These are phyloP conservation scores for Antedon mediterranea DNA, from an alignment of 53 echinoderm and acorn worm species.

Conservation along the genomic window DNA sequence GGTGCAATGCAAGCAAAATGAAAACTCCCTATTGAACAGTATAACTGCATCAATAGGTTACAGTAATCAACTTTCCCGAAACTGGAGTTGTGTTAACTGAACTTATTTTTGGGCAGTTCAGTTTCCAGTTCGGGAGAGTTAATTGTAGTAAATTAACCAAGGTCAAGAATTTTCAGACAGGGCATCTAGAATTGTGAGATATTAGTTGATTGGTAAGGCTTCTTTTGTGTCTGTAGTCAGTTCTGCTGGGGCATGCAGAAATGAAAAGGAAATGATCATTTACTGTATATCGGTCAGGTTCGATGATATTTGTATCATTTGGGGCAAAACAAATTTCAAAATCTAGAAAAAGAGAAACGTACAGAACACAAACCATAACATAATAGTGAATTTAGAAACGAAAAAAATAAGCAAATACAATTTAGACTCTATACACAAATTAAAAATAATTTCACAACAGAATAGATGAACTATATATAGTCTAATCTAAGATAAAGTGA, in stretches of 20 bases:
- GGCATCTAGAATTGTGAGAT: neutral
- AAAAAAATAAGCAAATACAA: neutral
- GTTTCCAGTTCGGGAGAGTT: no score
- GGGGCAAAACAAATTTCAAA: slow-evolving; percentile 1
- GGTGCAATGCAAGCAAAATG: no score
- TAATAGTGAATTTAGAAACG: neutral
- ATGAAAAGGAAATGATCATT: neutral
- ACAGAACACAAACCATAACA: neutral
- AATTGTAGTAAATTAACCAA: no score
- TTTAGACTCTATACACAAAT: no score
- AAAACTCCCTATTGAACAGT: no score
- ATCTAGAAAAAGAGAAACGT: neutral
- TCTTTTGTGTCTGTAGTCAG: neutral
- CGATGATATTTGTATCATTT: neutral
- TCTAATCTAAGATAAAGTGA: neutral
- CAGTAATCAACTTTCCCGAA: no score
- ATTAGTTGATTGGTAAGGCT: neutral
- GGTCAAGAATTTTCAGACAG: no score
- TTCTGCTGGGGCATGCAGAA: neutral
- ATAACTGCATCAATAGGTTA: no score
- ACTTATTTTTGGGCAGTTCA: no score
- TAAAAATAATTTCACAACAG: neutral
- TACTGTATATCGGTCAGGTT: neutral
- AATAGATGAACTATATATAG: neutral
- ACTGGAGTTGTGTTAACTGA: no score